These are phyloP conservation scores for Erpetoichthys calabaricus DNA, from an alignment of 2,797 vertebrate species.

Conservation along the genomic window DNA sequence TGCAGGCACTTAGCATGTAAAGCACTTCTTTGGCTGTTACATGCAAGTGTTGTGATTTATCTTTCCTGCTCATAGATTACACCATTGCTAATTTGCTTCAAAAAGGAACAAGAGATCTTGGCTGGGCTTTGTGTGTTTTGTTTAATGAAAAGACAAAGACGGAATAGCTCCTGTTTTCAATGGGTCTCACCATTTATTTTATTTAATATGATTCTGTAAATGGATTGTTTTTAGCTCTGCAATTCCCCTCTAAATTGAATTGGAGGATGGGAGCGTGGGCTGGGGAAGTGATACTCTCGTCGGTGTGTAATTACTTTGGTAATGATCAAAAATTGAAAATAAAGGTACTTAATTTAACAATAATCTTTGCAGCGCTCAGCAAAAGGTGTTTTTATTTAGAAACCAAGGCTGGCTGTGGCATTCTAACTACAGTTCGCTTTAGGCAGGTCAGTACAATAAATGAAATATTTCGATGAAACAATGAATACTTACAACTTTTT, in stretches of 20 bases:
- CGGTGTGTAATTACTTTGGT: conserved; percentile 10
- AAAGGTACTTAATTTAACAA: too few relatives aligned
- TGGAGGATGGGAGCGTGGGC: background rate
- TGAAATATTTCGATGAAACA: too few relatives aligned
- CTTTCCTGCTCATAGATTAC: conserved; percentile 20
- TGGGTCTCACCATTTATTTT: conserved; percentile 4
- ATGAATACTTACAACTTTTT: too few relatives aligned
- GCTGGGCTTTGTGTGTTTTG: background rate
- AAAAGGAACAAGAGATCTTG: conserved; percentile 13
- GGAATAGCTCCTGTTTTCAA: conserved; percentile 5
- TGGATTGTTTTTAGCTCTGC: conserved; percentile 1
- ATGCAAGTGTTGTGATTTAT: conserved; percentile 19
- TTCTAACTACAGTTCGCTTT: too few relatives aligned
- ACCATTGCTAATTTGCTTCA: conserved; percentile 21
- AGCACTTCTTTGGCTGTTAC: conserved; percentile 14
- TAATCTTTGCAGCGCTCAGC: too few relatives aligned
- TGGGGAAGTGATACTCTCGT: background rate
- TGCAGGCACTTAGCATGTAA: conserved; percentile 16
- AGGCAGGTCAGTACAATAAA: too few relatives aligned
- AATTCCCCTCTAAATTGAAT: conserved; percentile 7
- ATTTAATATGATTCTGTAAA: conserved; percentile 2
- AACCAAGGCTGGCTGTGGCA: too few relatives aligned
- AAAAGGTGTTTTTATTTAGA: too few relatives aligned
- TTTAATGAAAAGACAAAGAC: conserved; percentile 5
- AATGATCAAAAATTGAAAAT: conserved; percentile 2